phyloP scores from a whole-genome alignment of 2,113 vertebrate genomes.

The Varanus salvator region DNA sequence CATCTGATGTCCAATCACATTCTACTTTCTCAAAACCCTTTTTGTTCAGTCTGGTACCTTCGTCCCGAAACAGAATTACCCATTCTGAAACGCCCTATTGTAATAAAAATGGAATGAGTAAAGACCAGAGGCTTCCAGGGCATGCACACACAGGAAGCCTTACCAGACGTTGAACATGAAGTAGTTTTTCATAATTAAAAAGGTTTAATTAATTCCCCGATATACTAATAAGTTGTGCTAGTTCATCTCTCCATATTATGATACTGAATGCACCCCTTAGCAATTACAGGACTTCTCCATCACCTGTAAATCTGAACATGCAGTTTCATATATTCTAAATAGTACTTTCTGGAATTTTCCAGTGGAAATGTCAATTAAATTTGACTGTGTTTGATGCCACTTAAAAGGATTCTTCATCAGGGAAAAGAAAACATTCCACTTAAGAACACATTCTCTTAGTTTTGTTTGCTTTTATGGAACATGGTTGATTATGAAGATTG shows the following conservation, averaged over 20 bases:
- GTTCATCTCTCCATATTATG: not conserved
- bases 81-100: not conserved
- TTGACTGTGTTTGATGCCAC: not conserved
- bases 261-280: not conserved
- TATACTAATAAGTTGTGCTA: not conserved
- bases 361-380: not conserved
- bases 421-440: not conserved
- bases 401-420: not conserved
- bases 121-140: not conserved
- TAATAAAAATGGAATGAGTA: too few species aligned
- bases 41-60: not conserved
- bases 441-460: too few species aligned
- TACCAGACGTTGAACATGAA: not conserved
- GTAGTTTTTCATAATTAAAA: not conserved
- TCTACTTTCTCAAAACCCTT: not conserved
- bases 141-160: not conserved
- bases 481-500: not conserved
- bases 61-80: not conserved
- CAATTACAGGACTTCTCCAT: too few species aligned
- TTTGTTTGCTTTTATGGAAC: not conserved
- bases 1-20: not conserved
- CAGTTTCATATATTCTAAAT: not conserved
- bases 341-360: not conserved
- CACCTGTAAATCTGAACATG: not conserved
- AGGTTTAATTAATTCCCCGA: not conserved